phyloP scores from a whole-genome alignment of 2,113 vertebrate species.

The Cisticola juncidis region DNA sequence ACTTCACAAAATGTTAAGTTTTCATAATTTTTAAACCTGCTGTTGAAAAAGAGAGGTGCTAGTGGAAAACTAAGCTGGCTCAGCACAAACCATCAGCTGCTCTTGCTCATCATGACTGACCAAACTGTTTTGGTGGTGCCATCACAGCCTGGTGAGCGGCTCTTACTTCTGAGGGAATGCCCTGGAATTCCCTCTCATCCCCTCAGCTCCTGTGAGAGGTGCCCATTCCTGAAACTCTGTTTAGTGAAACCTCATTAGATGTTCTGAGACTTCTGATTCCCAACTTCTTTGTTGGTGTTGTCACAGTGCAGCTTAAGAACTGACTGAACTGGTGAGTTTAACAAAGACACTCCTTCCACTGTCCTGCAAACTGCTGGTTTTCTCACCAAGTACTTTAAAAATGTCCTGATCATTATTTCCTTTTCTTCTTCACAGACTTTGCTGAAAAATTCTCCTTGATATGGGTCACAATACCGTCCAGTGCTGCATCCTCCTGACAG shows the following conservation, averaged over 20 bases:
- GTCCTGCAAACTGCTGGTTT: neutral
- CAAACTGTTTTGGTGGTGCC: neutral
- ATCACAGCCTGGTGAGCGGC: neutral
- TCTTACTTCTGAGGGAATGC: neutral
- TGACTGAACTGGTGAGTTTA: neutral
- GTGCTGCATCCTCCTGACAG: neutral
- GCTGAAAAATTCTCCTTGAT: neutral
- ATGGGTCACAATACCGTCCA: neutral
- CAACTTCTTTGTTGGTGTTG: neutral
- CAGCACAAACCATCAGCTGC: neutral
- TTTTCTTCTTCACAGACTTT: neutral
- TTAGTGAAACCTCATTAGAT: neutral
- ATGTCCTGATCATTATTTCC: neutral
- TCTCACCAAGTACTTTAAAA: neutral
- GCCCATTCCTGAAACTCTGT: neutral
- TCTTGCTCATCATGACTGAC: neutral
- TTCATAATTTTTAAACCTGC: conserved; percentile 33
- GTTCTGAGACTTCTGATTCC: neutral
- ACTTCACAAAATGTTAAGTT: conserved; percentile 7
- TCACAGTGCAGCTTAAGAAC: neutral
- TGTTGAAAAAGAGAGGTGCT: conserved; percentile 34
- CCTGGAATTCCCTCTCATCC: neutral
- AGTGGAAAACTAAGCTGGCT: neutral
- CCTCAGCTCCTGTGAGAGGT: neutral
- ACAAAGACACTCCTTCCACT: neutral